Base-by-base conservation (phyloP, 2,888 invertebrate species). In the Ephialtes manifestator region DNA sequence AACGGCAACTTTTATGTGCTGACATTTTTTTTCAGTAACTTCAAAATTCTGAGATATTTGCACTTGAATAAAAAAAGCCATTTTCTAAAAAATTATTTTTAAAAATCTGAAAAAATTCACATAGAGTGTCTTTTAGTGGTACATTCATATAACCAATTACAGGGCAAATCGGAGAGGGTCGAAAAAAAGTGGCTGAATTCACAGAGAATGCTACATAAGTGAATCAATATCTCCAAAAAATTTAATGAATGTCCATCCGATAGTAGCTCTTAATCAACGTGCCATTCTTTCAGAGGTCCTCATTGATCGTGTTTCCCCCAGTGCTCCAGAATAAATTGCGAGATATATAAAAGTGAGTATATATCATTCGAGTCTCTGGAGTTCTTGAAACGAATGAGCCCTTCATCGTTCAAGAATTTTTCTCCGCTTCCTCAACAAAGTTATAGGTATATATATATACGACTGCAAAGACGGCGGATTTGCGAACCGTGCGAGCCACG, bases 331-430 rank as follows among this genome's bases (percentile, higher is more conserved):
- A 39, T 11, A 11, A 60, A 60, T 31, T 31, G n/a, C 60, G 60
- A 31, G 13, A 63, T 39, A 24, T 18, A 39, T 28, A 28, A 35
- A 35, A 58, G 58, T 28, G 4, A 13, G 18, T 28, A 15, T 39
- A n/a, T 39, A 39, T 18, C 28, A 13, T 13, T 4, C 63, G 11
- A 28, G 35, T 18, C 10, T 35, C 18, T 20, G 11, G 5, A 39
- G 63, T 18, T 39, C 39, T 39, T 7, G 15, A 7, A 39, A 39
- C 63, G 63, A 63, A 63, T 39, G 63, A 63, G 18, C 39, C 63
- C 39, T 39, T 39, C 18, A 39, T 35, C 39, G 63, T 63, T 63
- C 18, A 7, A 63, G 63, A 39, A 39, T 35, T 63, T 63, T 15
- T 10, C 60, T 28, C n/a, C 4, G n/a, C 39, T 63, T 63, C 18